Conservation (phyloP, 2,888 invertebrate species). For the Acanthacorydalis orientalis region DNA sequence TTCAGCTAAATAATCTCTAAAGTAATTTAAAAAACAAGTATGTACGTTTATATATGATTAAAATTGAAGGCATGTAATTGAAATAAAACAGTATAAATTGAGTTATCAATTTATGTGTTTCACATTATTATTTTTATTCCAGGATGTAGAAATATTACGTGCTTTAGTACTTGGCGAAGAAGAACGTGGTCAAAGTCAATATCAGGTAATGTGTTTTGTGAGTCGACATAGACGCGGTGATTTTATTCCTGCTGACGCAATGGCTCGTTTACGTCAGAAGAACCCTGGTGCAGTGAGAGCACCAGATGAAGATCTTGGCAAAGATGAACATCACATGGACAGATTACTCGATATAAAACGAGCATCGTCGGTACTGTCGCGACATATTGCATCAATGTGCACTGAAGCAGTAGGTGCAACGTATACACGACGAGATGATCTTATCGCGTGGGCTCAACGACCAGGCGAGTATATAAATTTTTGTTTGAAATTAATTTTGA, state of each 20-base stretch:
- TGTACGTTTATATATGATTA: too few relatives aligned
- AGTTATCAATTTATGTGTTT: too few relatives aligned
- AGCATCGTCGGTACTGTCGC: conserved; percentile 45
- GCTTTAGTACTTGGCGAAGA: conserved; percentile 81
- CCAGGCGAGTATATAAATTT: conserved; percentile 38
- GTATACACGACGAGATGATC: conserved; percentile 60
- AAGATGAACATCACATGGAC: conserved; percentile 70
- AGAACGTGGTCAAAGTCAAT: conserved; percentile 75
- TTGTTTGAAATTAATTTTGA: too few relatives aligned
- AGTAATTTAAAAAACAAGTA: too few relatives aligned
- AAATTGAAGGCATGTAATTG: too few relatives aligned
- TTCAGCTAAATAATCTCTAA: too few relatives aligned
- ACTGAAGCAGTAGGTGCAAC: conserved; percentile 59
- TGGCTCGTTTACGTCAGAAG: conserved; percentile 84
- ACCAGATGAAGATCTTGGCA: conserved; percentile 80
- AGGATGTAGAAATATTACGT: conserved; percentile 89
- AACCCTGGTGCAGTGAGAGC: conserved; percentile 44
- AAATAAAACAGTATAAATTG: too few relatives aligned
- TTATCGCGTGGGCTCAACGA: conserved; percentile 60
- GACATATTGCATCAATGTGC: conserved; percentile 60
- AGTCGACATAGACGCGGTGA: conserved; percentile 81
- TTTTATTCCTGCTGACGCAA: conserved; percentile 91
- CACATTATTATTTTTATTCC: conserved; percentile 17
- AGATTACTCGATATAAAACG: conserved; percentile 57
- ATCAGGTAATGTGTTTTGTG: conserved; percentile 82